phyloP scores from a whole-genome alignment of 2,797 vertebrate genomes.

The Poecilia velifera region DNA sequence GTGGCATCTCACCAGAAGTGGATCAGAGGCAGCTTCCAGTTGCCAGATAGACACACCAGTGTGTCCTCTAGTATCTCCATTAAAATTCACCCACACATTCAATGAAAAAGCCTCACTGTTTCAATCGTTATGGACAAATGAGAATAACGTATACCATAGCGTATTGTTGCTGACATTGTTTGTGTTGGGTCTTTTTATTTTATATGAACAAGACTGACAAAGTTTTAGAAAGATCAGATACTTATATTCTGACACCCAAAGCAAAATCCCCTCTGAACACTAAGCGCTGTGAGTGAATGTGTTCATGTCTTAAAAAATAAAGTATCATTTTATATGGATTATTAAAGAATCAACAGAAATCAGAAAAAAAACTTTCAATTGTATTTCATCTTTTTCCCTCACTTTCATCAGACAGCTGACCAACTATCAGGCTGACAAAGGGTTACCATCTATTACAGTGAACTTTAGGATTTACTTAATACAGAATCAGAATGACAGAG shows the following conservation, averaged over 20 bases:
- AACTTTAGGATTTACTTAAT: constrained; percentile 10
- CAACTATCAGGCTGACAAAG: constrained; percentile 7
- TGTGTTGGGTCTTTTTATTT: constrained; percentile 51
- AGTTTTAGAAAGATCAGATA: constrained; percentile 47
- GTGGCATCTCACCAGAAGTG: constrained; percentile 41
- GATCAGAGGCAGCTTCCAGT: constrained; percentile 49
- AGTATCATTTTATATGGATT: background rate
- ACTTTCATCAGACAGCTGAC: background rate
- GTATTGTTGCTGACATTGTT: constrained; percentile 31
- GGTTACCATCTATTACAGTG: constrained; percentile 6
- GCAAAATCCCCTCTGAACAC: background rate
- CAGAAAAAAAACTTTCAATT: background rate
- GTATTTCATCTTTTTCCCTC: background rate
- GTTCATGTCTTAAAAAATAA: constrained; percentile 7
- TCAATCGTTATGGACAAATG: constrained; percentile 4
- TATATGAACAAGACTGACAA: constrained; percentile 44
- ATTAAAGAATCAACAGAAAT: background rate
- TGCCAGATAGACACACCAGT: constrained; percentile 61
- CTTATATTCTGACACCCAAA: constrained; percentile 37
- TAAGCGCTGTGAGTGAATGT: background rate
- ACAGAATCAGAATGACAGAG: constrained; percentile 26
- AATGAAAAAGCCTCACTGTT: constrained; percentile 12
- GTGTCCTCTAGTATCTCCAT: constrained; percentile 50
- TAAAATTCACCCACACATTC: constrained; percentile 41
- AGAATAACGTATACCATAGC: constrained; percentile 15